Evolutionary conservation across 2,113 vertebrate genomes (phyloP), one percentile per base, ranked within the genome.

Genomic region (Myiozetetes cayanensis): DNA sequence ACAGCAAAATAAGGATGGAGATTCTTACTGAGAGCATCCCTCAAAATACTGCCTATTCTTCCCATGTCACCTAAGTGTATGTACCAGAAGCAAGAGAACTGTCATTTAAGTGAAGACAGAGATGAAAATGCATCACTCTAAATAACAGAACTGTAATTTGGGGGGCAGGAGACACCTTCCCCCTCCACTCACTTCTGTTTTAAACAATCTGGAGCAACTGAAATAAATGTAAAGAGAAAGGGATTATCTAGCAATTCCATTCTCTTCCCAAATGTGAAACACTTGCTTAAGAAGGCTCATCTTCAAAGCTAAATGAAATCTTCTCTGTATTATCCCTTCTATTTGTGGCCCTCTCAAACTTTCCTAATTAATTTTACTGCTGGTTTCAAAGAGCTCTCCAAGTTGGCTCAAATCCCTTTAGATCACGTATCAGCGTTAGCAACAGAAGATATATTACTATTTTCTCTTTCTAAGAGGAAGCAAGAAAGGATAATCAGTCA

Each of bases 361-460:
- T 90, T 87, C 70, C 88, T 92, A 94, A 95, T 96, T 96, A 91
- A 89, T 92, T 96, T 96, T 94, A 90, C 76, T 90, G 87, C 65
- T 93, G 70, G 47, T 94, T 95, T 93, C 93, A 96, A 95, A 95
- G 92, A 90, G 56, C 76, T 89, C 35, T 93, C 83, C 83, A 92
- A 94, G 83, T 90, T 97, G 93, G 96, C 96, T 94, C 73, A 92
- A 93, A 93, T 92, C 86, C 86, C 88, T 89, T 73, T 70, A 89
- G 88, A 95, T 50, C 58, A 5, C 19, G 7, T 75, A 97, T 89
- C 92, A 92, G 83, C 23, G 8, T 72, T 76, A 87, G 85, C 52
- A 93, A 92, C 52, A 75, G 83, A 87, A 96, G 83, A 96, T 90
- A 43, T 68, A 95, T 90, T 88, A 53, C 41, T 84, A 55, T 21